Evolutionary conservation across 2,888 invertebrate species (phyloP).

Genomic region (Chydorus sphaericus): DNA sequence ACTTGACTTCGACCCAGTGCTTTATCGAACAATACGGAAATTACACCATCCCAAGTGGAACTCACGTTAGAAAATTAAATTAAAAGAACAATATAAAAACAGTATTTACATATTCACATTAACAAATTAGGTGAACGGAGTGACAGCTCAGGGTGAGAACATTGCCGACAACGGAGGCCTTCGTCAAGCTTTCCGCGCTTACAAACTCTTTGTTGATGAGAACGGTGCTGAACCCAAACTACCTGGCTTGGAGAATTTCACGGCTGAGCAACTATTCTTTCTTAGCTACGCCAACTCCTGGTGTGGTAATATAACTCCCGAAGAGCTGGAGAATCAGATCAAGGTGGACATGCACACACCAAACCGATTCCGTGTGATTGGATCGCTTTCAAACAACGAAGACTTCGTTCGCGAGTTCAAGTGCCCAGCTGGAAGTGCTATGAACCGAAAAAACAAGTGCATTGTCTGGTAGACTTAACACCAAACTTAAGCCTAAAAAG

Average conservation of each 20-base stretch:
- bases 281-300: conserved; percentile 70
- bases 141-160: conserved; percentile 14
- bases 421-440: conserved; percentile 41
- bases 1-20: conserved; percentile 35
- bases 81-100: not conserved
- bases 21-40: conserved; percentile 36
- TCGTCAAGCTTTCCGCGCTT: conserved; percentile 21
- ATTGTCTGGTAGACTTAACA: conserved; percentile 44
- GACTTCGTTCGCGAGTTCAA: conserved; percentile 45
- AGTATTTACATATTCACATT: not conserved
- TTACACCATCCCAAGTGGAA: conserved; percentile 29
- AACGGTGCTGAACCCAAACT: conserved; percentile 20
- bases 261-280: conserved; percentile 60
- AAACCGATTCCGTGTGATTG: conserved; percentile 40
- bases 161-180: conserved; percentile 22
- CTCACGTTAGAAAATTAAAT: conserved; percentile 27
- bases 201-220: conserved; percentile 18
- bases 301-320: conserved; percentile 59
- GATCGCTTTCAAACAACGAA: conserved; percentile 44
- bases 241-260: conserved; percentile 22
- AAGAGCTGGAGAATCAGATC: conserved; percentile 60
- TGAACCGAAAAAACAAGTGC: conserved; percentile 47
- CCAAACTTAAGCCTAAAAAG: no score
- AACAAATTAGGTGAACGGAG: conserved; percentile 11
- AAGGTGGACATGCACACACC: conserved; percentile 50